These are phyloP conservation scores for Cyclophora punctaria DNA, from an alignment of 2,888 invertebrate genomes.

Conservation along the genomic window DNA sequence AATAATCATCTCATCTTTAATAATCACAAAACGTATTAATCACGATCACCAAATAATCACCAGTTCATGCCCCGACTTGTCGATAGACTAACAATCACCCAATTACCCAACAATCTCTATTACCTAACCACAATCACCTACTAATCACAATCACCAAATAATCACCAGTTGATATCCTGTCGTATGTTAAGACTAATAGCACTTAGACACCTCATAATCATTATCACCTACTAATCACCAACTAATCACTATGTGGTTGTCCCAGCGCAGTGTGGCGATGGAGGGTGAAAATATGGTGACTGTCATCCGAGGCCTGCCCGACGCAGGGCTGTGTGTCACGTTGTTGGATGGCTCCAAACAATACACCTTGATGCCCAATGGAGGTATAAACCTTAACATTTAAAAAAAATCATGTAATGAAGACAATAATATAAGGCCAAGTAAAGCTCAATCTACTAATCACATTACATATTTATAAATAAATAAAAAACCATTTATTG, in stretches of 20 bases:
- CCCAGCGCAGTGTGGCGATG: conserved; percentile 14
- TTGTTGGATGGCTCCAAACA: conserved; percentile 41
- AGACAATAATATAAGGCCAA: too few species aligned
- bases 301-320: conserved; percentile 40
- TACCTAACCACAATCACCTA: neutral
- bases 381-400: conserved; percentile 19
- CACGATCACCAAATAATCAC: neutral
- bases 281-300: conserved; percentile 49
- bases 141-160: neutral
- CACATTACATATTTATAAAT: too few species aligned
- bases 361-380: conserved; percentile 43
- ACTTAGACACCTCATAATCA: neutral
- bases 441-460: too few species aligned
- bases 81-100: neutral
- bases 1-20: neutral
- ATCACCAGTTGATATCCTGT: neutral
- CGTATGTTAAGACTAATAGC: neutral
- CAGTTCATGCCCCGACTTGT: neutral
- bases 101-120: neutral
- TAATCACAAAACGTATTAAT: neutral
- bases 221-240: neutral
- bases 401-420: too few species aligned
- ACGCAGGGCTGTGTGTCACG: conserved; percentile 45
- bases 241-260: too few species aligned
- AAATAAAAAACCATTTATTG: too few species aligned